These are phyloP conservation scores for Pollenia griseotomentosa DNA, from an alignment of 2,888 invertebrate genomes.

Conservation along the genomic window DNA sequence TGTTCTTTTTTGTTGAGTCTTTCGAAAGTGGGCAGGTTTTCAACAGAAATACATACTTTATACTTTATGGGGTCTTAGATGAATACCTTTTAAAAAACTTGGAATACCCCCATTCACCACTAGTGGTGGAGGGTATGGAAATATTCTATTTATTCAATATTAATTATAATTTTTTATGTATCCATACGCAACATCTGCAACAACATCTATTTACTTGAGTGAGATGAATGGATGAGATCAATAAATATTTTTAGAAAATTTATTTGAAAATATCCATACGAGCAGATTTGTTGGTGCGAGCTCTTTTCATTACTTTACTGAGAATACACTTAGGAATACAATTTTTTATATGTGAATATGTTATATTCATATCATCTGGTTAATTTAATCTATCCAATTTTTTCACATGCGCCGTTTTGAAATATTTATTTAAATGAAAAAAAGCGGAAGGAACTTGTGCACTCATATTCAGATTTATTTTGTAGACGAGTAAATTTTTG, in stretches of 20 bases:
- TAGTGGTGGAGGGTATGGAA: too few relatives aligned
- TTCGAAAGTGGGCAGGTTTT: too few relatives aligned
- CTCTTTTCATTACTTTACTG: slow-evolving; percentile 30
- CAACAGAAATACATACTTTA: too few relatives aligned
- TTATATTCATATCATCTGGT: not conserved
- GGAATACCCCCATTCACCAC: too few relatives aligned
- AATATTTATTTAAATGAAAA: slow-evolving; percentile 13
- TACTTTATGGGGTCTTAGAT: not conserved
- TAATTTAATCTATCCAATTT: not conserved
- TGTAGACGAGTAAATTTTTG: slow-evolving; percentile 1
- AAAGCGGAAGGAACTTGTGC: slow-evolving; percentile 49
- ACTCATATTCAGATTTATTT: not conserved
- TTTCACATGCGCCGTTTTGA: not conserved
- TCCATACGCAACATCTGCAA: not conserved
- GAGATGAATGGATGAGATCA: slow-evolving; percentile 53
- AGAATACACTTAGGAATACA: slow-evolving; percentile 38
- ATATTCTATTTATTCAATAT: slow-evolving; percentile 20
- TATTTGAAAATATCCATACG: slow-evolving; percentile 39
- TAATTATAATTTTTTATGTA: slow-evolving; percentile 26
- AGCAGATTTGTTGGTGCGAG: slow-evolving; percentile 1
- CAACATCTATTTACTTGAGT: slow-evolving; percentile 13
- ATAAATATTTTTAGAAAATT: slow-evolving; percentile 61
- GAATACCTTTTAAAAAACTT: not conserved
- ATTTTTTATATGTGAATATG: slow-evolving; percentile 22
- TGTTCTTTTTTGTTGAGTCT: too few relatives aligned